phyloP scores from a whole-genome alignment of 1,140 invertebrate genomes.

The Eueides isabella region DNA sequence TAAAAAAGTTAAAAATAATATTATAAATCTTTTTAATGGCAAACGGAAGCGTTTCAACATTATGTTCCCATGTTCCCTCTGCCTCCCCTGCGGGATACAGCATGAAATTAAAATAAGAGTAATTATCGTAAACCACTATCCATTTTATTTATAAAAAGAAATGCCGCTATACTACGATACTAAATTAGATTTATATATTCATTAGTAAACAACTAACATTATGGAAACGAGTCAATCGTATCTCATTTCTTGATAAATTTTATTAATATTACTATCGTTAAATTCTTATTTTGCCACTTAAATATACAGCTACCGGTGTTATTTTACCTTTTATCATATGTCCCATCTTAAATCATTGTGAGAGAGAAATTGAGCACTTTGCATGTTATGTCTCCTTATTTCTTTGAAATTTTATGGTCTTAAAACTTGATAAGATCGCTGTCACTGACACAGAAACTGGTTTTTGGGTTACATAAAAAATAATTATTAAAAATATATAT shows the following conservation, averaged over 20 bases:
- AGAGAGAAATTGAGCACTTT: constrained; percentile 19
- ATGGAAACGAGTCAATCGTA: constrained; percentile 25
- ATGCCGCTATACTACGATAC: background rate
- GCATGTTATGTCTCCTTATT: constrained; percentile 22
- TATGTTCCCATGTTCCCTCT: no score
- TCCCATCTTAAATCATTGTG: constrained; percentile 24
- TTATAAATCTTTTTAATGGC: no score
- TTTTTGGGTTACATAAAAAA: background rate
- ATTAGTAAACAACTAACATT: background rate
- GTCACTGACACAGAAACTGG: constrained; percentile 3
- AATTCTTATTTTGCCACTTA: constrained; percentile 24
- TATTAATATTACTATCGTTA: constrained; percentile 23
- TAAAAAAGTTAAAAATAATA: no score
- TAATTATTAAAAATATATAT: background rate
- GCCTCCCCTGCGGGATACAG: background rate
- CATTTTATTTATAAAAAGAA: background rate
- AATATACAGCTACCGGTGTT: constrained; percentile 32
- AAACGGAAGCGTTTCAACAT: no score
- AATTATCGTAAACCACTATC: background rate
- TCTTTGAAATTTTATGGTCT: constrained; percentile 22
- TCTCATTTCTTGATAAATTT: constrained; percentile 27
- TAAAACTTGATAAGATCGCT: constrained; percentile 24
- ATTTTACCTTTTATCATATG: constrained; percentile 16
- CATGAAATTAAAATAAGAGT: background rate
- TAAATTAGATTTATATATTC: background rate